Percentiles rank a stretch among this genome's conserved stretches.
Evolutionary conservation across 1,140 invertebrate species (phyloP).

Genomic region (Arctopsyche grandis): DNA sequence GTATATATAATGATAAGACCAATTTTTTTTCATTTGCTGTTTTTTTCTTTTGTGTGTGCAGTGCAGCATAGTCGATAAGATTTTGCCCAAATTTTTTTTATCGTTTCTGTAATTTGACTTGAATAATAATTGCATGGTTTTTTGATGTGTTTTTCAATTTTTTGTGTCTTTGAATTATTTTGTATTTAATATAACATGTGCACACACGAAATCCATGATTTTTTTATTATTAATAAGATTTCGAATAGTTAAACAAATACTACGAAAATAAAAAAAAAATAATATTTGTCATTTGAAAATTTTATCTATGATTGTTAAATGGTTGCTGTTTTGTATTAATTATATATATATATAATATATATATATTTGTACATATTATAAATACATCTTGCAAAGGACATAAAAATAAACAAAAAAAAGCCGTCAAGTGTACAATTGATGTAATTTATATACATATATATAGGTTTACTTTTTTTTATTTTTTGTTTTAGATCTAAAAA

Average conservation of each 20-base stretch:
- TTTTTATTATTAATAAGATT: neutral
- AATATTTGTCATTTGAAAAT: slow-evolving; percentile 33
- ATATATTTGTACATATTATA: slow-evolving; percentile 28
- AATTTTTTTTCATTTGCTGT: neutral
- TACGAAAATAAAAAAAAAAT: neutral
- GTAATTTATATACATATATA: neutral
- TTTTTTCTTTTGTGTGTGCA: neutral
- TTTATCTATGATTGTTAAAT: slow-evolving; percentile 40
- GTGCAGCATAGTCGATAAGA: neutral
- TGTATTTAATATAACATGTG: too few relatives aligned
- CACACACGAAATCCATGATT: neutral
- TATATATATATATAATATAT: too few relatives aligned
- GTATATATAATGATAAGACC: neutral
- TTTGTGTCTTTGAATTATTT: neutral
- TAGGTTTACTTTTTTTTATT: neutral
- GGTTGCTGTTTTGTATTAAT: slow-evolving; percentile 39
- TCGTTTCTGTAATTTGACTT: neutral
- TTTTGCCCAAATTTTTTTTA: neutral
- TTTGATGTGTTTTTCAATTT: neutral
- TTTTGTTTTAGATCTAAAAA: neutral
- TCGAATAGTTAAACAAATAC: neutral
- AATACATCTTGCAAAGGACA: neutral
- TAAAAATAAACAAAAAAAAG: too few relatives aligned
- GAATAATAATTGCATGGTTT: neutral
- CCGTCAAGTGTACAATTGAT: neutral